phyloP scores from a whole-genome alignment of 2,113 vertebrate genomes.

The Apeltes quadracus region DNA sequence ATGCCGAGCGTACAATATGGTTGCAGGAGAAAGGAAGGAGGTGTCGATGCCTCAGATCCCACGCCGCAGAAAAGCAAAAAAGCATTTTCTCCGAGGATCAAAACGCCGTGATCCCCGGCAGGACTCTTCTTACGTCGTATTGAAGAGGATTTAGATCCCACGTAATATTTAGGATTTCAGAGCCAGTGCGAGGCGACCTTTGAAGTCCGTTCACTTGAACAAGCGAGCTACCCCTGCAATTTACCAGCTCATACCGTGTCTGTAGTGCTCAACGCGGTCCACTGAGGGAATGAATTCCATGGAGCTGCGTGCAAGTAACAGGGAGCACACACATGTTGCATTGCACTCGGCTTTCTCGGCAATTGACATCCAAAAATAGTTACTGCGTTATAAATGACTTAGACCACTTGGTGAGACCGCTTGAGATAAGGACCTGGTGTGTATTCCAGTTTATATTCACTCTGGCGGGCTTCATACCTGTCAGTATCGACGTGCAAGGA shows the following conservation, averaged over 20 bases:
- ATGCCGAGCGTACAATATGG: conserved; percentile 33
- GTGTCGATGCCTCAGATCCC: conserved; percentile 22
- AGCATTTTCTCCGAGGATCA: conserved; percentile 35
- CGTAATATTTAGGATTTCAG: conserved; percentile 46
- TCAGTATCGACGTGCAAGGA: no score
- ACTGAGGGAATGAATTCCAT: neutral
- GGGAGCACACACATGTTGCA: neutral
- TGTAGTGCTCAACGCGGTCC: neutral
- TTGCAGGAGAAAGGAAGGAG: conserved; percentile 37
- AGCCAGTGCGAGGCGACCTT: conserved; percentile 17
- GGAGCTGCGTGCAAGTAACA: no score
- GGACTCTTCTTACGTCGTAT: conserved; percentile 28
- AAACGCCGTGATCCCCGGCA: conserved; percentile 38
- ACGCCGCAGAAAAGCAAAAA: neutral
- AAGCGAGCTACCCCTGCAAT: conserved; percentile 8
- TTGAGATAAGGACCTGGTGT: neutral
- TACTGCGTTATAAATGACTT: no score
- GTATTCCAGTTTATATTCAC: neutral
- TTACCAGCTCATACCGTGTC: neutral
- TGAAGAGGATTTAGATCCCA: conserved; percentile 37
- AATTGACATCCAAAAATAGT: no score
- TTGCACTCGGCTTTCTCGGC: no score
- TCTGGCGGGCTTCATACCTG: neutral
- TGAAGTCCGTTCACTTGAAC: conserved; percentile 46
- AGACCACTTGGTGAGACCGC: neutral